These are phyloP conservation scores for Linyphia triangularis DNA, from an alignment of 2,888 invertebrate genomes.

Conservation along the genomic window DNA sequence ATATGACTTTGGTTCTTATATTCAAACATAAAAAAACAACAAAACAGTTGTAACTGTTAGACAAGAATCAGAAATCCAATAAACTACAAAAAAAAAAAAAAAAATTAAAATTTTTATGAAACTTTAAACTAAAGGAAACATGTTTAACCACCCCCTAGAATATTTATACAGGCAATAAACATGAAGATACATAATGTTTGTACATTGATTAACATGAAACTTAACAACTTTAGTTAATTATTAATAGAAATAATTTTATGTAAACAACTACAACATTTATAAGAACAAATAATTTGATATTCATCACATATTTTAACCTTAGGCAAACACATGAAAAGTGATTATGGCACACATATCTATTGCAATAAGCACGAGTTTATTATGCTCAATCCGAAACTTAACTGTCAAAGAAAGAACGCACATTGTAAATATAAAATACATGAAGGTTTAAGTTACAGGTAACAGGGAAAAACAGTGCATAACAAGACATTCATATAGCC, in stretches of 20 bases:
- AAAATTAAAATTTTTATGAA: no score
- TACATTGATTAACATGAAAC: not conserved
- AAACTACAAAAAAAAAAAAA: no score
- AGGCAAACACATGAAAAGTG: not conserved
- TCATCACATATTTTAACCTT: not conserved
- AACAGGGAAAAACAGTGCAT: not conserved
- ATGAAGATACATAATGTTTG: not conserved
- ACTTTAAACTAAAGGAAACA: no score
- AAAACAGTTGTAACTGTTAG: no score
- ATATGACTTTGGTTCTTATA: no score
- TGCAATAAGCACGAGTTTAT: not conserved
- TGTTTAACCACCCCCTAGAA: not conserved
- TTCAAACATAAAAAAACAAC: no score
- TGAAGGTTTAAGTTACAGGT: not conserved
- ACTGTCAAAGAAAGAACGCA: no score
- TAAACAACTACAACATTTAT: not conserved
- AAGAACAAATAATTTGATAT: not conserved
- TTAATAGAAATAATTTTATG: not conserved
- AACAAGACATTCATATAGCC: not conserved
- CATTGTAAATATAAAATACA: no score
- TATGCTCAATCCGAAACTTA: not conserved
- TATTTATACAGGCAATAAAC: not conserved
- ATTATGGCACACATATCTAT: not conserved
- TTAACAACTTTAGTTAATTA: not conserved
- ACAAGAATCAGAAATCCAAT: no score